Conservation (phyloP, 2,797 vertebrate genomes). For the Delichon dasypus region DNA sequence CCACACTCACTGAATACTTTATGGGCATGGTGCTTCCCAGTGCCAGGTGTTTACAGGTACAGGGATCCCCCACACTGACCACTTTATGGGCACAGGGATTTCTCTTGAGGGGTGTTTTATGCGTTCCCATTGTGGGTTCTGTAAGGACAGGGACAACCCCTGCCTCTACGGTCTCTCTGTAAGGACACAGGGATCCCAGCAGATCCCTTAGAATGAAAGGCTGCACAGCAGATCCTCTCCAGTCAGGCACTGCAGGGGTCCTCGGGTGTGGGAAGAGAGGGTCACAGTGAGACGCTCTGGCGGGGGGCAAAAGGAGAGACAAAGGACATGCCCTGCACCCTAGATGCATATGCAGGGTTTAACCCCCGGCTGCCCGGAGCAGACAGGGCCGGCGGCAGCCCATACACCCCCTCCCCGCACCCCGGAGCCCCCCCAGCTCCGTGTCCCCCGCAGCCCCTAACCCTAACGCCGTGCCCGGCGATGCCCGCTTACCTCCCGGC, state of each 20-base stretch:
- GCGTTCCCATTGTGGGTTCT: background rate
- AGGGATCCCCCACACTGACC: background rate
- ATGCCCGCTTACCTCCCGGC: constrained; percentile 82
- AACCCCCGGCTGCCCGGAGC: background rate
- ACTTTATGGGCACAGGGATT: background rate
- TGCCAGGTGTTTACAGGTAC: background rate
- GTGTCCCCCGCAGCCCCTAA: background rate
- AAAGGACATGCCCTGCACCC: background rate
- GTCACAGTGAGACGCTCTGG: background rate
- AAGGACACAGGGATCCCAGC: background rate
- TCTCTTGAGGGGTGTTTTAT: background rate
- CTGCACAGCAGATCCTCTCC: background rate
- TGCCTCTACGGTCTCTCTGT: fast-evolving
- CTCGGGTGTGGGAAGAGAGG: background rate
- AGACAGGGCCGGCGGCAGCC: background rate
- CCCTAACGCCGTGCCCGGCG: background rate
- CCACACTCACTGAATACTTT: background rate
- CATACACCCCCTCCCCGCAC: background rate
- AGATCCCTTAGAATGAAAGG: background rate
- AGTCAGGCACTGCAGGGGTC: constrained; percentile 2
- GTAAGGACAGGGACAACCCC: background rate
- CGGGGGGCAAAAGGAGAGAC: background rate
- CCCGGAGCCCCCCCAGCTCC: background rate
- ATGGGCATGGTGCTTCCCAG: background rate
- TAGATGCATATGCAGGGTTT: background rate